These are phyloP conservation scores for Lagopus leucura DNA, from an alignment of 2,113 vertebrate species.

Conservation along the genomic window DNA sequence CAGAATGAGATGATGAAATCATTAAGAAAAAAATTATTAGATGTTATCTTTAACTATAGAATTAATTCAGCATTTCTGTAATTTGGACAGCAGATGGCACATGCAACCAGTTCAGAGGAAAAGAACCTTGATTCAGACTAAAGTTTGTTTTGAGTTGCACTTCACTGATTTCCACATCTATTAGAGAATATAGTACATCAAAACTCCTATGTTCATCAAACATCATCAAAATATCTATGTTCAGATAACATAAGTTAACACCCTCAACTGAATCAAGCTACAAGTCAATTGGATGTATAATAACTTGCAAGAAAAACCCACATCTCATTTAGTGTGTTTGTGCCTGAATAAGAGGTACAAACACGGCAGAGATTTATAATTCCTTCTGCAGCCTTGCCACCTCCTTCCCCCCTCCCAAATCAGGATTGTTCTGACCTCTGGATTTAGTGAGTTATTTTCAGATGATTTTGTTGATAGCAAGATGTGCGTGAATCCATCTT, in stretches of 20 bases:
- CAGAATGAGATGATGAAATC: conserved; percentile 18
- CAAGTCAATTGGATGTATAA: background rate
- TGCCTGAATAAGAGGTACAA: background rate
- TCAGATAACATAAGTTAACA: background rate
- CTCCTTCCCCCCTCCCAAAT: background rate
- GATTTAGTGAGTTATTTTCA: conserved; percentile 95
- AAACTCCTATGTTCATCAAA: background rate
- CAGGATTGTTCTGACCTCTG: conserved; percentile 81
- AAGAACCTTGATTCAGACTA: conserved; percentile 2
- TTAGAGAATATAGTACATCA: background rate
- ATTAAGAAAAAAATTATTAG: background rate
- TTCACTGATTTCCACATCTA: background rate
- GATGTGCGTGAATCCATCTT: conserved; percentile 97
- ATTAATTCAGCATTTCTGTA: conserved; percentile 55
- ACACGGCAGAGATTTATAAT: background rate
- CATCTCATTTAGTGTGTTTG: rapidly evolving
- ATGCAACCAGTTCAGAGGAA: conserved; percentile 63
- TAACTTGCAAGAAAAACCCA: background rate
- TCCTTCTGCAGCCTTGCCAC: background rate
- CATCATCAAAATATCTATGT: no score
- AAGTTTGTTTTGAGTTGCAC: background rate
- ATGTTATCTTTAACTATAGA: background rate
- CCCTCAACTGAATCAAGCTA: background rate
- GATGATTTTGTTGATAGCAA: conserved; percentile 96
- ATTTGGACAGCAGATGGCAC: conserved; percentile 79